Evolutionary conservation across 92 coral and sea anemone species (phyloP).

Genomic region (Porites cylindrica): DNA sequence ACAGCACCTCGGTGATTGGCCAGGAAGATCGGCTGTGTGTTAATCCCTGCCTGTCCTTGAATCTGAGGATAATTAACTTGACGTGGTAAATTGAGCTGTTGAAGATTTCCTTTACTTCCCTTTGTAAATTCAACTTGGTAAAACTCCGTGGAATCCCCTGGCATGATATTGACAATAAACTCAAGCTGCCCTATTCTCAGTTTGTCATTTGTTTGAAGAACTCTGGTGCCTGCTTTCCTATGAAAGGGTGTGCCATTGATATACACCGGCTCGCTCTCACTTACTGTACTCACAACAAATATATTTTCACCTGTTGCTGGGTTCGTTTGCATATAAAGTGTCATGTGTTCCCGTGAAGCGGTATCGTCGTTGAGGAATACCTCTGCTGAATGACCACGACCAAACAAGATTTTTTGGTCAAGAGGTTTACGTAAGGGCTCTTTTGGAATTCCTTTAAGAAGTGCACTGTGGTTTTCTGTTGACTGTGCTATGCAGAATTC

Average conservation of each 20-base stretch:
- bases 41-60: neutral
- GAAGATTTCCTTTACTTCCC: neutral
- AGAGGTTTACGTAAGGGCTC: conserved; percentile 21
- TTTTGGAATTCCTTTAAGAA: conserved; percentile 54
- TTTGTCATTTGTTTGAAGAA: conserved; percentile 23
- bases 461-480: conserved; percentile 5
- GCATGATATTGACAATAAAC: neutral
- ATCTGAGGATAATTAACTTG: neutral
- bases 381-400: conserved; percentile 66
- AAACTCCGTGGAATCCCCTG: conserved; percentile 20
- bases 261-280: conserved; percentile 19
- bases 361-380: conserved; percentile 71
- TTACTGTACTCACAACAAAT: conserved; percentile 20
- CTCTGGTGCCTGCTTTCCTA: conserved; percentile 6
- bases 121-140: conserved; percentile 35
- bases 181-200: conserved; percentile 15
- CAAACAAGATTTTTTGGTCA: conserved; percentile 54
- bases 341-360: conserved; percentile 76
- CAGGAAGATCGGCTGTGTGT: neutral
- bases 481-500: neutral
- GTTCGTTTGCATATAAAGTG: conserved; percentile 36
- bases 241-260: conserved; percentile 30
- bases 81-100: neutral
- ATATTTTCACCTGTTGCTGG: conserved; percentile 8
- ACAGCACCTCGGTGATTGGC: conserved; percentile 40